phyloP scores from a whole-genome alignment of 2,888 invertebrate species.

The Acholoe squamosa region DNA sequence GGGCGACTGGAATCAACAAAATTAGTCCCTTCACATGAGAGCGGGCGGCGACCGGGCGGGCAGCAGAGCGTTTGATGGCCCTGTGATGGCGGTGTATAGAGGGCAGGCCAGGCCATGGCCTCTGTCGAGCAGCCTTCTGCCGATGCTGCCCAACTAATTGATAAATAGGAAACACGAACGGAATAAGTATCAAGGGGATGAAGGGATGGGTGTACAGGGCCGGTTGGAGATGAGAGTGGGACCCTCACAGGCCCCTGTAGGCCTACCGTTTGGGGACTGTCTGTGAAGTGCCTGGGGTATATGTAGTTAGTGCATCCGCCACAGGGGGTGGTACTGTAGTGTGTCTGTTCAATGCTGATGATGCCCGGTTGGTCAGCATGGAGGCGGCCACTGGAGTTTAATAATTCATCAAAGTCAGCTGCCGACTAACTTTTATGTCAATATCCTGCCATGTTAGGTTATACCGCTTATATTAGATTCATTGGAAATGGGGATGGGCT shows the following conservation, averaged over 20 bases:
- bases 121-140: conserved; percentile 5
- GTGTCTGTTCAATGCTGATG: not conserved
- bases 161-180: conserved; percentile 11
- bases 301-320: conserved; percentile 27
- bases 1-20: conserved; percentile 34
- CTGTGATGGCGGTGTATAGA: not conserved
- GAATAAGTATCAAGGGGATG: conserved; percentile 15
- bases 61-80: not conserved
- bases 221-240: not conserved
- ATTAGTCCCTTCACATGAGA: conserved; percentile 10
- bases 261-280: not conserved
- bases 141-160: conserved; percentile 6
- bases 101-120: not conserved
- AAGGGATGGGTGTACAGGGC: not conserved
- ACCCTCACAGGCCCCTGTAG: not conserved
- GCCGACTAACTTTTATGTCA: conserved; percentile 37
- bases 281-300: not conserved
- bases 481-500: not conserved
- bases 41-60: not conserved
- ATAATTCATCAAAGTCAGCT: conserved; percentile 18
- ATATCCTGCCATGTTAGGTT: conserved; percentile 5
- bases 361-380: not conserved
- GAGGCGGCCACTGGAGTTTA: not conserved
- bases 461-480: not conserved
- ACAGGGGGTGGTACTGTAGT: not conserved